Base-by-base conservation (phyloP, 2,888 invertebrate genomes). In the Amorpha juglandis region DNA sequence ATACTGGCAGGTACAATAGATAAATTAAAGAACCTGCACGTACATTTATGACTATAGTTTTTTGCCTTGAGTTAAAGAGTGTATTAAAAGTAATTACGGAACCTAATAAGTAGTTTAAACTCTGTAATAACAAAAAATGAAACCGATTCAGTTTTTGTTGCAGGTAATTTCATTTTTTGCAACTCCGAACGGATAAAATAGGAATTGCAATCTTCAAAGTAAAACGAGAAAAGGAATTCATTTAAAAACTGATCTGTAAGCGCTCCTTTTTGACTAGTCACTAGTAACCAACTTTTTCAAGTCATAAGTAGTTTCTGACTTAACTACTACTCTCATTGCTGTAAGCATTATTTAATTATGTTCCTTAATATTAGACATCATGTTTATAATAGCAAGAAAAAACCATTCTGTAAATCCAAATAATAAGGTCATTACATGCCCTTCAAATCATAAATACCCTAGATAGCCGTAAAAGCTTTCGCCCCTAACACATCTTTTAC, bases 81-180 rank as follows among this genome's bases (percentile, higher is more conserved):
- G 50, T 50, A 50, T 50, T 9, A 19, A 50, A 50, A 50, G 50
- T 50, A 19, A 19, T 50, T 50, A 19, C 48, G 16, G 48, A 50
- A 50, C 48, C 9, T 50, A 16, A 16, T 50, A 19, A 50, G 7
- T 50, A 50, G 1, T 19, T 50, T 50, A 50, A 7, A 50, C 9
- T 19, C 9, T 8, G 50, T 19, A 9, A 50, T 21, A 50, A 19
- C 9, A 19, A 50, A 50, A 2, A n/a, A n/a, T n/a, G n/a, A 48
- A 50, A 45, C 45, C 50, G 19, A 50, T 50, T 16, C 1, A 2
- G 50, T 50, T 19, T 50, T 50, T 19, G n/a, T 50, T 19, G 19
- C 1, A 19, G 50, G 7, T 50, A 19, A 50, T 19, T 16, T 8
- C 1, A 19, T 50, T 50, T 50, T 50, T 19, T 50, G 19, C 19